phyloP scores from a whole-genome alignment of 2,888 invertebrate species.

The Mantis religiosa region DNA sequence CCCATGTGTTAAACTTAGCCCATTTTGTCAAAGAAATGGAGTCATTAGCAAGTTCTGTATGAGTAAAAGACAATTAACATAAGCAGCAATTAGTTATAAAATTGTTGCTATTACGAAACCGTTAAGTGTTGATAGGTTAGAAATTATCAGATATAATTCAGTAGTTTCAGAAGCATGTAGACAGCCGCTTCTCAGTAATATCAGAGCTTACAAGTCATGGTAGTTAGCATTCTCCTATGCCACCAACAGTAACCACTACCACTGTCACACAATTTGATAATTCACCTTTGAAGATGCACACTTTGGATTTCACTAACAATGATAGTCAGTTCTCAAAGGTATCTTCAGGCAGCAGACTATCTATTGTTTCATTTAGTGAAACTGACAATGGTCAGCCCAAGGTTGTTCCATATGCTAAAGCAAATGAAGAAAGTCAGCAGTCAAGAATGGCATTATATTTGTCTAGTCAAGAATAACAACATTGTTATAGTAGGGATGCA shows the following conservation, averaged over 20 bases:
- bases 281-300: not conserved
- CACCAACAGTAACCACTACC: not conserved
- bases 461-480: not conserved
- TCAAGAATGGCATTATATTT: slow-evolving; percentile 24
- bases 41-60: too few relatives aligned
- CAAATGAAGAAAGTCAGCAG: slow-evolving; percentile 38
- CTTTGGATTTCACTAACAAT: slow-evolving; percentile 48
- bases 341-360: slow-evolving; percentile 56
- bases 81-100: too few relatives aligned
- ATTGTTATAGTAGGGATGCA: slow-evolving; percentile 35
- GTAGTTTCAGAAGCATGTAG: too few relatives aligned
- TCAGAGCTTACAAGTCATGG: slow-evolving; percentile 54
- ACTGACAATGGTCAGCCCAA: slow-evolving; percentile 41
- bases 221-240: slow-evolving; percentile 38
- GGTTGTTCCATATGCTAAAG: slow-evolving; percentile 43
- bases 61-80: too few relatives aligned
- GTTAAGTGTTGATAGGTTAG: too few relatives aligned
- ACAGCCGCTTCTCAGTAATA: slow-evolving; percentile 56
- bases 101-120: too few relatives aligned
- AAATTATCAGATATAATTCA: too few relatives aligned
- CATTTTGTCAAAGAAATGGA: too few relatives aligned
- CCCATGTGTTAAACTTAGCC: too few relatives aligned
- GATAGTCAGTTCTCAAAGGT: slow-evolving; percentile 60
- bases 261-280: not conserved
- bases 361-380: slow-evolving; percentile 43